Evolutionary conservation across 30 jellyfish, hydroid and myxozoan species (phyloP).

Genomic region (Morbakka virulenta): DNA sequence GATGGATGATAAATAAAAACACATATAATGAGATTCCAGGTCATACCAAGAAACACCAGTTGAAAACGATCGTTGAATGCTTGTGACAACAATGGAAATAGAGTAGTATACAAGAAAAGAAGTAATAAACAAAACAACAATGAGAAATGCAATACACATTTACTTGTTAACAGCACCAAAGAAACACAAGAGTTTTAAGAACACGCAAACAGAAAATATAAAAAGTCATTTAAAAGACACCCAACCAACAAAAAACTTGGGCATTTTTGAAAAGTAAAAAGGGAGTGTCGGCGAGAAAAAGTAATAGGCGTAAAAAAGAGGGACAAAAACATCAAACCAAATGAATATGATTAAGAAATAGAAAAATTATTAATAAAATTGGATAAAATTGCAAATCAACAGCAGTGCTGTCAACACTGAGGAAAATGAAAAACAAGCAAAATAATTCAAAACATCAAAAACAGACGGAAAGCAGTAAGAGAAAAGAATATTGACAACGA

Average conservation of each 20-base stretch:
- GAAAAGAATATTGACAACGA: constrained; percentile 14
- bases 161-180: constrained; percentile 20
- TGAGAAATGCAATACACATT: too few species aligned
- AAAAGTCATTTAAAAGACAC: constrained; percentile 20
- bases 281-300: constrained; percentile 19
- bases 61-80: too few species aligned
- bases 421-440: constrained; percentile 5
- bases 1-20: neutral
- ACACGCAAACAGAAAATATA: constrained; percentile 1
- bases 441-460: neutral
- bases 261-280: constrained; percentile 11
- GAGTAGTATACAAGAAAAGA: too few species aligned
- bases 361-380: neutral
- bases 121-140: too few species aligned
- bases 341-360: constrained; percentile 6
- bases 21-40: neutral
- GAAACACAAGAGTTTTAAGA: constrained; percentile 14
- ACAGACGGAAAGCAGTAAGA: neutral
- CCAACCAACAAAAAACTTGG: constrained; percentile 24
- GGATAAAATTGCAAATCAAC: constrained; percentile 8
- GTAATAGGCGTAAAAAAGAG: constrained; percentile 18
- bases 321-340: constrained; percentile 26
- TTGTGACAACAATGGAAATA: too few species aligned
- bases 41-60: neutral
- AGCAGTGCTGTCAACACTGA: constrained; percentile 9